phyloP scores from a whole-genome alignment of 1,140 invertebrate genomes.

The Pachypsylla venusta region DNA sequence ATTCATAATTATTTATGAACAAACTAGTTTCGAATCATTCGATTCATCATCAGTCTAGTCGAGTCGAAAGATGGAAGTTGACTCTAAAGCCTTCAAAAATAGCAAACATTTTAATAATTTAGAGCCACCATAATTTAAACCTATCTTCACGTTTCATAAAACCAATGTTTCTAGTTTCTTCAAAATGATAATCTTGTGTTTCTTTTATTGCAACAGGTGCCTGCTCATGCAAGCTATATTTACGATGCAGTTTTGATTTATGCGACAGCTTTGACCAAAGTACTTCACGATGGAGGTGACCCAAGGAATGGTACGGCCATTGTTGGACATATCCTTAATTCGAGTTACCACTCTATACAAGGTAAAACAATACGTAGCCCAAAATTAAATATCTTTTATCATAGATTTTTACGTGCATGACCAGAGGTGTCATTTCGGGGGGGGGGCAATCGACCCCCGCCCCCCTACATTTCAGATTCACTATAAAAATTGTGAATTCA shows the following conservation, averaged over 20 bases:
- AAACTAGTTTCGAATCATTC: too few species aligned
- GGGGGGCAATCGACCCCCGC: neutral
- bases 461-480: neutral
- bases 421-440: neutral
- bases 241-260: conserved; percentile 81
- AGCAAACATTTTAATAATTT: conserved; percentile 12
- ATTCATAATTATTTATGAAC: too few species aligned
- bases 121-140: too few species aligned
- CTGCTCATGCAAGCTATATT: conserved; percentile 68
- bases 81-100: too few species aligned
- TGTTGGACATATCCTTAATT: conserved; percentile 49
- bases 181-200: conserved; percentile 9
- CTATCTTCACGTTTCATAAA: too few species aligned
- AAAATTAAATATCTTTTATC: neutral
- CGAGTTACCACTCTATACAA: conserved; percentile 57
- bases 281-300: conserved; percentile 45
- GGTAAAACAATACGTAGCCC: conserved; percentile 32
- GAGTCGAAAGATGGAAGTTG: too few species aligned
- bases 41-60: too few species aligned
- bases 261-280: conserved; percentile 56
- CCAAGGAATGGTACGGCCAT: conserved; percentile 55
- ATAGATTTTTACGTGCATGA: neutral
- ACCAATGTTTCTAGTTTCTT: too few species aligned
- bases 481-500: too few species aligned
- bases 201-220: conserved; percentile 39